Conservation (phyloP, 2,113 vertebrate genomes). For the Tetraodon nigroviridis region DNA sequence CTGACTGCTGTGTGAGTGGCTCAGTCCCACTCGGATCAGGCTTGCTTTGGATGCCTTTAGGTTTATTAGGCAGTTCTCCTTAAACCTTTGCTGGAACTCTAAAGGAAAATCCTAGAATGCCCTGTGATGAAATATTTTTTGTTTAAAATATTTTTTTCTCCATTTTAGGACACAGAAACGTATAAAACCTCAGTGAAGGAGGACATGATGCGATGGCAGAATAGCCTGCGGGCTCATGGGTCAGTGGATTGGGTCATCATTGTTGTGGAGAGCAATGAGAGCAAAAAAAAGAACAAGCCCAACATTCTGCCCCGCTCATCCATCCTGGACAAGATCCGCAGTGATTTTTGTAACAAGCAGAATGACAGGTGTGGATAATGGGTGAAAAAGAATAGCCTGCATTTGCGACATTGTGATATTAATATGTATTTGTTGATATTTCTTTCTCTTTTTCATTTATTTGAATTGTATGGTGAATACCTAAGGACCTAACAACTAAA, state of each 20-base stretch:
- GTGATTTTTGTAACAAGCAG: slow-evolving; percentile 98
- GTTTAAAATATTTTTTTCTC: not conserved
- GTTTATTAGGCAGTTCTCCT: not conserved
- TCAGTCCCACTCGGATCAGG: not conserved
- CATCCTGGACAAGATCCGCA: slow-evolving; percentile 97
- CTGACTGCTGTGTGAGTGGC: slow-evolving; percentile 95
- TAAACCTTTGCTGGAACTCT: not conserved
- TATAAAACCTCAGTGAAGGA: slow-evolving; percentile 94
- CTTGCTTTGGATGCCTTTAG: not conserved
- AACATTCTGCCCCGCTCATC: slow-evolving; percentile 96
- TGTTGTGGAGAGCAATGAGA: slow-evolving; percentile 88
- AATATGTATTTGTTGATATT: not conserved
- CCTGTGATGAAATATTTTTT: too few relatives aligned
- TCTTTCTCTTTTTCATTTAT: not conserved
- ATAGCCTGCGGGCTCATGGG: slow-evolving; percentile 79
- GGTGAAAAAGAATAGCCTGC: not conserved
- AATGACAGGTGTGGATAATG: slow-evolving; percentile 84
- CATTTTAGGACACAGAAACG: slow-evolving; percentile 85
- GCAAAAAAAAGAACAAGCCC: slow-evolving; percentile 97
- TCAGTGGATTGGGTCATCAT: slow-evolving; percentile 95
- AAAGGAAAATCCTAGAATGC: too few relatives aligned
- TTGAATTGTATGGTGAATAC: not conserved
- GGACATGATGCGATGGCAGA: slow-evolving; percentile 96
- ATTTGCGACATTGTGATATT: too few relatives aligned
- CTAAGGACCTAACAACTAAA: not conserved